Conservation (phyloP, 2,888 invertebrate species). For the Blastobasis lacticolella region DNA sequence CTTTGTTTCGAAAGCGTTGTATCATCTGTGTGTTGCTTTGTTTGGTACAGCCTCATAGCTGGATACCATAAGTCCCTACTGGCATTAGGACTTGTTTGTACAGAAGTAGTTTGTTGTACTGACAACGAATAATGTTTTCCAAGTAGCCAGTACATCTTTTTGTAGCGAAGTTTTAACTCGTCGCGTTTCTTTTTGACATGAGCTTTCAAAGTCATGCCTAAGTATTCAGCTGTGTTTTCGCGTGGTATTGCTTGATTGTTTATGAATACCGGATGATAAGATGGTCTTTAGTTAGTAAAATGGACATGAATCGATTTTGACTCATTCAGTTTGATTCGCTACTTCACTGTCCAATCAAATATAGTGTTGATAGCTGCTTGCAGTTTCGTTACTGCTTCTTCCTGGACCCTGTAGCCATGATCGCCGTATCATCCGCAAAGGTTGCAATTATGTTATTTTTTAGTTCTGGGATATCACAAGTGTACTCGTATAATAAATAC, state of each 20-base stretch:
- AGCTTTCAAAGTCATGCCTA: slow-evolving; percentile 1
- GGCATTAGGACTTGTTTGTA: slow-evolving; percentile 5
- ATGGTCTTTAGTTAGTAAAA: no score
- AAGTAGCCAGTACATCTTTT: no score
- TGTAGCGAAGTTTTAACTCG: slow-evolving; percentile 1
- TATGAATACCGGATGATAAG: no score
- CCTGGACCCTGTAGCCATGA: neutral
- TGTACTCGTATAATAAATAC: slow-evolving; percentile 2
- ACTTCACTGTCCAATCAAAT: no score
- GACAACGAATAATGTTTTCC: no score
- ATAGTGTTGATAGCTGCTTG: no score
- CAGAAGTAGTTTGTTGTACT: slow-evolving; percentile 5
- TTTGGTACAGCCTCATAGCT: slow-evolving; percentile 5
- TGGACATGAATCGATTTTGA: no score
- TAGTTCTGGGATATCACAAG: neutral
- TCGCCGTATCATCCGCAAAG: slow-evolving; percentile 5
- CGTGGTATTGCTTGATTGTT: no score
- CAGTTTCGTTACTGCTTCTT: no score
- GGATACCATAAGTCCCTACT: slow-evolving; percentile 5
- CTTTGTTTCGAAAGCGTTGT: neutral
- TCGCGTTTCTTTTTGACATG: slow-evolving; percentile 1
- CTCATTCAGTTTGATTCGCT: no score
- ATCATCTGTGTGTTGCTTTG: slow-evolving; percentile 1
- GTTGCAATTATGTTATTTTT: neutral
- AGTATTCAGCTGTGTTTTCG: no score